phyloP scores from a whole-genome alignment of 2,888 invertebrate species.

The Esperia sulphurella region DNA sequence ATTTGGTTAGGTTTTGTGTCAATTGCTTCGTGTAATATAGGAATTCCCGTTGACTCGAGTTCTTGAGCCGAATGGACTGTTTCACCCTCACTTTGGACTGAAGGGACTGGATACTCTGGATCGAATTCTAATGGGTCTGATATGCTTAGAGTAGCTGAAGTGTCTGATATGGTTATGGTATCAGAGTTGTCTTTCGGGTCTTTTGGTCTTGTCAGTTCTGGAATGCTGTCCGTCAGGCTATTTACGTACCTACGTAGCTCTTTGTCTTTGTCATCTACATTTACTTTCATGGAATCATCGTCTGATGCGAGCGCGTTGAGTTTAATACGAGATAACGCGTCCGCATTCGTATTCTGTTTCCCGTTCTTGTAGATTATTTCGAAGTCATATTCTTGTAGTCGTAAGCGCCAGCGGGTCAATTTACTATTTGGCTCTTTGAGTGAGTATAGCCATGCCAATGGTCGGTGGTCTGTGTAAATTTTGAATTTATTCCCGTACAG shows the following conservation, averaged over 20 bases:
- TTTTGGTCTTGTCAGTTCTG: too few species aligned
- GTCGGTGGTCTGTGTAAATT: slow-evolving; percentile 16
- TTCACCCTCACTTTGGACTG: background rate
- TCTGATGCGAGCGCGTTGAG: background rate
- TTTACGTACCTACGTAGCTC: background rate
- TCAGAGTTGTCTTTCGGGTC: too few species aligned
- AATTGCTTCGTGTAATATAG: slow-evolving; percentile 11
- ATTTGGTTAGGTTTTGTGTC: slow-evolving; percentile 18
- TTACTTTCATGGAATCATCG: slow-evolving; percentile 8
- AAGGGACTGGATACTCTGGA: background rate
- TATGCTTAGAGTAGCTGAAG: too few species aligned
- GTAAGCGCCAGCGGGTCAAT: slow-evolving; percentile 14
- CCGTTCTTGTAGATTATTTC: slow-evolving; percentile 12
- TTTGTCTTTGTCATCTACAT: slow-evolving; percentile 5
- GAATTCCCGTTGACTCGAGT: slow-evolving; percentile 4
- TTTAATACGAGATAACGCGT: slow-evolving; percentile 12
- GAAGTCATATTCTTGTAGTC: slow-evolving; percentile 15
- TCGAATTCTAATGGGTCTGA: background rate
- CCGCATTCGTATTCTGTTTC: too few species aligned
- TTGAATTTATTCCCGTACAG: slow-evolving; percentile 10
- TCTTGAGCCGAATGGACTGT: slow-evolving; percentile 3
- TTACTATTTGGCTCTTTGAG: slow-evolving; percentile 18
- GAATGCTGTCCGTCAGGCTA: background rate
- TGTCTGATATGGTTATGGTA: too few species aligned
- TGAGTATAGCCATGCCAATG: slow-evolving; percentile 16